Evolutionary conservation across 2,113 vertebrate species (phyloP).

Genomic region (Nibea coibor): DNA sequence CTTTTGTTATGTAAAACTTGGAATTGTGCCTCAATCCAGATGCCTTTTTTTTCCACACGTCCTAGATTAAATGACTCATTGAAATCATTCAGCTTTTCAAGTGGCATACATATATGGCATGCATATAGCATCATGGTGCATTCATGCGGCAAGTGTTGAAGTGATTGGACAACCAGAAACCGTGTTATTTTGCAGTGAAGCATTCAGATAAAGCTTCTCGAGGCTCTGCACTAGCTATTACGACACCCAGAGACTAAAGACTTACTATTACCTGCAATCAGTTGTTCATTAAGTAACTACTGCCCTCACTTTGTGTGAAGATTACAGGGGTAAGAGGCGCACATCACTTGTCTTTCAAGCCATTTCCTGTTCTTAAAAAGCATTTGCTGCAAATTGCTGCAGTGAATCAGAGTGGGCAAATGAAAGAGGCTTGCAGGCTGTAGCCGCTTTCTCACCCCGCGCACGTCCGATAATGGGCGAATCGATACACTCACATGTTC

Average conservation of each 20-base stretch:
- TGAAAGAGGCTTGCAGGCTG: constrained; percentile 9
- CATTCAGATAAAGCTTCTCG: constrained; percentile 1
- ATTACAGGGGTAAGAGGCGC: constrained; percentile 31
- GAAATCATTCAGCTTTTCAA: constrained; percentile 50
- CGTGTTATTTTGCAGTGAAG: background rate
- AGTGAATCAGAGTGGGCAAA: constrained; percentile 11
- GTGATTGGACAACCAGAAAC: constrained; percentile 25
- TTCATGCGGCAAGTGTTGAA: background rate
- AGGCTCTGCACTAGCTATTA: background rate
- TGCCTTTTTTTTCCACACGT: constrained; percentile 35
- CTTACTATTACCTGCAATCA: constrained; percentile 46
- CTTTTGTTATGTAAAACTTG: constrained; percentile 35
- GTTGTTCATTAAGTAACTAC: constrained; percentile 34
- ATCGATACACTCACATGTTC: constrained; percentile 59
- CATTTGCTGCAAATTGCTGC: constrained; percentile 49
- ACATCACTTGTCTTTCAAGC: constrained; percentile 34
- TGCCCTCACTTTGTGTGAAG: constrained; percentile 11
- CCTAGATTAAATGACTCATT: constrained; percentile 47
- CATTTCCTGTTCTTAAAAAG: constrained; percentile 62
- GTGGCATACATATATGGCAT: constrained; percentile 32
- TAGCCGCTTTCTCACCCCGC: constrained; percentile 23
- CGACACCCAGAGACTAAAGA: constrained; percentile 16
- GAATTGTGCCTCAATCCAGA: constrained; percentile 44
- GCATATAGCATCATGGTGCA: constrained; percentile 14
- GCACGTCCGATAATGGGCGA: constrained; percentile 48